Evolutionary conservation across 2,888 invertebrate genomes (phyloP), one percentile per base, ranked within the genome.

Genomic region (Epistrophe eligans): DNA sequence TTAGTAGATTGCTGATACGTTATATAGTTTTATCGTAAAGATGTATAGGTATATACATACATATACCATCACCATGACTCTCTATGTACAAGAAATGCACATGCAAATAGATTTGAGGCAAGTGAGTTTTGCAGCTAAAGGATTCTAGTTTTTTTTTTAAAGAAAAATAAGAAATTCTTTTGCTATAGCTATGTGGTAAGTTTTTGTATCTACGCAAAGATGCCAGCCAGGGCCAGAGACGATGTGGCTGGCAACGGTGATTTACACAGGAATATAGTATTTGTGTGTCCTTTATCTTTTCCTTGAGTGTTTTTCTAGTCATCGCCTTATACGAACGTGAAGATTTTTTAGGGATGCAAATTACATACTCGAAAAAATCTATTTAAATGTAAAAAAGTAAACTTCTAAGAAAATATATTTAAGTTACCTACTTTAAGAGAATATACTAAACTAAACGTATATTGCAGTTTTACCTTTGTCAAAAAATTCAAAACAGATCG

Each of bases 1-100:
- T 58, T 17, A n/a, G 45, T 40, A 24, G 67, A 45, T 79, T 84
- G 76, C 66, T 67, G 79, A 79, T 79, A 40, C 38, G 35, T 24
- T 1, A 24, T 24, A 24, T 24, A 24, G 24, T 24, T 24, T 24
- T 24, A 24, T 24, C 24, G 24, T 24, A 77, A 55, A 60, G 38
- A 67, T 67, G 52, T 45, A 24, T 43, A 43, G 10, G 10, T 43
- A 19, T 15, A 58, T 35, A 24, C 24, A 24, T 24, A 24, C 24
- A 17, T 58, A 58, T 50, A 40, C 17, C 64, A 64, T 35, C 57
- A 64, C 13, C 15, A 48, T 48, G 13, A 19, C 40, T 57, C 24
- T 17, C 8, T 40, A 10, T 50, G 15, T 15, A 28, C 55, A 19
- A 57, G 74, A 71, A 71, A 64, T 79, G 70, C 84, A 71, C 58